Percentiles rank a stretch among this genome's conserved stretches.
Evolutionary conservation across 2,888 invertebrate species (phyloP).

Genomic region (Julus scanicus): DNA sequence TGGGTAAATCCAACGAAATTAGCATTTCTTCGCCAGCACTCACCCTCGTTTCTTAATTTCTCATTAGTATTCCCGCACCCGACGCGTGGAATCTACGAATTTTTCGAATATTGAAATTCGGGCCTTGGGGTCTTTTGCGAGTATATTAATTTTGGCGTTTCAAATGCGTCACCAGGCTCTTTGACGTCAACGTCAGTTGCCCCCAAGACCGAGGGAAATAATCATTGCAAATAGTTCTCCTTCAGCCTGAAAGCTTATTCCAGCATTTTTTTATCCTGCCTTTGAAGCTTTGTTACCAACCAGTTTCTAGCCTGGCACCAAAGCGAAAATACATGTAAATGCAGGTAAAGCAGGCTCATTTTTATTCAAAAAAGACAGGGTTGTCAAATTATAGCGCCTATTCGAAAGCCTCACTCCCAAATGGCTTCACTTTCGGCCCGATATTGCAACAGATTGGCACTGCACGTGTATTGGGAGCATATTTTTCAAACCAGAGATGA

Average conservation of each 20-base stretch:
- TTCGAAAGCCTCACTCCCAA: no score
- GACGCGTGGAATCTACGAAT: background rate
- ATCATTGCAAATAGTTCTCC: background rate
- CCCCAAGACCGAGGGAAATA: background rate
- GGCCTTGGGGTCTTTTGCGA: background rate
- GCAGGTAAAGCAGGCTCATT: no score
- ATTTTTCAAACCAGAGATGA: no score
- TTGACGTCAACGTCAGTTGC: background rate
- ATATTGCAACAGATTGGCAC: no score
- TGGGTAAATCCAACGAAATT: background rate
- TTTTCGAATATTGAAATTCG: slow-evolving; percentile 31
- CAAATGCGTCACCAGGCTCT: background rate
- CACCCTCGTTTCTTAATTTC: slow-evolving; percentile 17
- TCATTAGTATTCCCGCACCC: background rate
- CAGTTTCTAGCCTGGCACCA: no score
- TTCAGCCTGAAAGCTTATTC: background rate
- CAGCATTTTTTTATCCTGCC: background rate
- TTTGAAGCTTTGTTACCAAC: no score
- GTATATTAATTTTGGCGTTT: background rate
- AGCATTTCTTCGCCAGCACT: background rate
- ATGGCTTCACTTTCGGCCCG: no score
- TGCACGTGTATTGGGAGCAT: no score
- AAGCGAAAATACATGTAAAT: no score
- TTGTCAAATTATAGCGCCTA: no score
- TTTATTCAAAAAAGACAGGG: no score